Evolutionary conservation across 2,113 vertebrate species (phyloP).

Genomic region (Rhabdomys dilectus): DNA sequence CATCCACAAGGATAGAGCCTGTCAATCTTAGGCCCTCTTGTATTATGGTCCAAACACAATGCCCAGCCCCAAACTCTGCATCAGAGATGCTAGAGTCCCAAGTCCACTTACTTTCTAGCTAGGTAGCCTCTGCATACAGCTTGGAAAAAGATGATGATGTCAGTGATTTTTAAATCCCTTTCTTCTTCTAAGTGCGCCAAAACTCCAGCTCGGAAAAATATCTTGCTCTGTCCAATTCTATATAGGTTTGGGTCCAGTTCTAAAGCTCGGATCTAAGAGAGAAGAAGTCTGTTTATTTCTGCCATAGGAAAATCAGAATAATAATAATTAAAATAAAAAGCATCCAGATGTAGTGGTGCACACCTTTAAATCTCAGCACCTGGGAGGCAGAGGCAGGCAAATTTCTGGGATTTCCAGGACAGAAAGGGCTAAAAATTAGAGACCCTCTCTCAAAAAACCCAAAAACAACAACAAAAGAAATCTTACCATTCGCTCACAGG

Average conservation of each 20-base stretch:
- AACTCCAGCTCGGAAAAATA: constrained; percentile 98
- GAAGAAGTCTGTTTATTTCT: neutral
- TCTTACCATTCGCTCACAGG: constrained; percentile 97
- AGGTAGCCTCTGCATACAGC: constrained; percentile 97
- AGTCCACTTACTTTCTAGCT: constrained; percentile 94
- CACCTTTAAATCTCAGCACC: neutral
- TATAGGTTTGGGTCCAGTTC: constrained; percentile 98
- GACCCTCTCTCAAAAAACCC: neutral
- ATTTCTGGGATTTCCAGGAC: neutral
- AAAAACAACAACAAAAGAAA: neutral
- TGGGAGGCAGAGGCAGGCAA: neutral
- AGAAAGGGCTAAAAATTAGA: neutral
- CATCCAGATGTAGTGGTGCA: neutral
- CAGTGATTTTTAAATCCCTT: constrained; percentile 97
- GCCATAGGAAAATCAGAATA: neutral
- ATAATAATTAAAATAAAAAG: neutral
- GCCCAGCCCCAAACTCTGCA: neutral
- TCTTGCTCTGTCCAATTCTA: constrained; percentile 99
- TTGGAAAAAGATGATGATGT: constrained; percentile 99
- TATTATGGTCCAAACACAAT: neutral
- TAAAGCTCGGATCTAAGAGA: constrained; percentile 93
- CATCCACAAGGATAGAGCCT: neutral
- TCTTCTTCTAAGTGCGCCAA: constrained; percentile 98
- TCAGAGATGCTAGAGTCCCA: neutral
- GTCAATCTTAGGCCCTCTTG: accelerated